Evolutionary conservation across 64 coral and sea anemone species (phyloP).

Genomic region (Montipora cactus): DNA sequence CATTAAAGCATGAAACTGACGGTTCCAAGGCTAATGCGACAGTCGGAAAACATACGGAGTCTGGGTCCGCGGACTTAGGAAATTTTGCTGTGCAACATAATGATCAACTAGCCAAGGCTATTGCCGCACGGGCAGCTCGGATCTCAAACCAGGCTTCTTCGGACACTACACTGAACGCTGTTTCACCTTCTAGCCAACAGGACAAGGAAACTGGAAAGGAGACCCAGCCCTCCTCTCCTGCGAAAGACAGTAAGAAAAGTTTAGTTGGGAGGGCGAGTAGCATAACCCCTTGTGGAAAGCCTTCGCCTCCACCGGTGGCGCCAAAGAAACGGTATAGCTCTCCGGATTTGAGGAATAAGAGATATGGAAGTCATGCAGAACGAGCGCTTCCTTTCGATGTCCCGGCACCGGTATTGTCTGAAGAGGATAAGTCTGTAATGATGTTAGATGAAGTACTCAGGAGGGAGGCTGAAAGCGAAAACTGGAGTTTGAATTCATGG

Average conservation of each 20-base stretch:
- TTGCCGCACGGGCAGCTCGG: constrained; percentile 83
- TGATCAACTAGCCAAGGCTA: constrained; percentile 82
- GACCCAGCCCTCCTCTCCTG: not conserved
- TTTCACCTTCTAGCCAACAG: not conserved
- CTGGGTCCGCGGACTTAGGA: not conserved
- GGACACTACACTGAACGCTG: not conserved
- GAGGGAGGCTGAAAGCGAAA: constrained; percentile 89
- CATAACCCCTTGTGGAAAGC: constrained; percentile 40
- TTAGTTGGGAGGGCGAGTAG: not conserved
- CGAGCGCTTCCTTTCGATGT: constrained; percentile 59
- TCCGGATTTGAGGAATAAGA: not conserved
- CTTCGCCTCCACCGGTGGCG: constrained; percentile 77
- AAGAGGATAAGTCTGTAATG: constrained; percentile 86
- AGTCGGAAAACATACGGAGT: not conserved
- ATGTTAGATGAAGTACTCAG: constrained; percentile 89
- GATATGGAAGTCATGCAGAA: not conserved
- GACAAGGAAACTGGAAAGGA: not conserved
- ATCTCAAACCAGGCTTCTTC: constrained; percentile 62
- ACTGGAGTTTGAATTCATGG: constrained; percentile 95
- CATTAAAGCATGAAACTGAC: not conserved
- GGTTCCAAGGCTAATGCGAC: not conserved
- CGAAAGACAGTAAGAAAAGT: not conserved
- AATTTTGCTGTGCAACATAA: constrained; percentile 62
- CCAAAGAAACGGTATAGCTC: constrained; percentile 75
- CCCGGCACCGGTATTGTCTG: constrained; percentile 74